Percentiles rank a stretch among this genome's conserved stretches.
Evolutionary conservation across 2,797 vertebrate genomes (phyloP).

Genomic region (Etheostoma perlongum): DNA sequence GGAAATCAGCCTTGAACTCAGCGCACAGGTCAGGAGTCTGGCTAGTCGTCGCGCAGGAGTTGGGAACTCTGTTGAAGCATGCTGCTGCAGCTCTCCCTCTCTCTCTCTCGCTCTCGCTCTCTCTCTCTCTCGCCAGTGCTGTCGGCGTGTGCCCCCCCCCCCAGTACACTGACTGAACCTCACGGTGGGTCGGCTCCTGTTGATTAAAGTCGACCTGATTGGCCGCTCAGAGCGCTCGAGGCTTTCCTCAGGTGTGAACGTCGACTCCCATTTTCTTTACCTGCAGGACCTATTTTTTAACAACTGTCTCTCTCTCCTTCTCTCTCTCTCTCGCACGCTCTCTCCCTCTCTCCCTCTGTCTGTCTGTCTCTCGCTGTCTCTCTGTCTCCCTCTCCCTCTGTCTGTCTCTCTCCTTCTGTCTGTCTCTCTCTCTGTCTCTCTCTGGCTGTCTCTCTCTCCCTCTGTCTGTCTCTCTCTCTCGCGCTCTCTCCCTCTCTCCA

Average conservation of each 20-base stretch:
- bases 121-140: slow-evolving; percentile 3
- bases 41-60: neutral
- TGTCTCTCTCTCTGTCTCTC: too few relatives aligned
- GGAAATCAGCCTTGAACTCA: neutral
- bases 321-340: neutral
- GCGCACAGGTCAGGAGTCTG: neutral
- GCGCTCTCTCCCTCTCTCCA: too few relatives aligned
- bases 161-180: neutral
- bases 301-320: neutral
- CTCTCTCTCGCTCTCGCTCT: neutral
- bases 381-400: too few relatives aligned
- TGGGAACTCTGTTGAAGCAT: slow-evolving; percentile 47
- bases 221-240: neutral
- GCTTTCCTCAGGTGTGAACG: slow-evolving; percentile 42
- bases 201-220: slow-evolving; percentile 10
- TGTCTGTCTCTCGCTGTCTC: too few relatives aligned
- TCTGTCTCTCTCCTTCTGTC: too few relatives aligned
- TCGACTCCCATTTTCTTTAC: slow-evolving; percentile 31
- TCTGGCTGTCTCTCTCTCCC: too few relatives aligned
- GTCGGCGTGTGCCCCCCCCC: neutral
- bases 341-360: neutral
- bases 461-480: too few relatives aligned
- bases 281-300: neutral
- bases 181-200: neutral
- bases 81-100: slow-evolving; percentile 40